Conservation (phyloP, 2,113 vertebrate genomes). For the Xiphorhynchus elegans region DNA sequence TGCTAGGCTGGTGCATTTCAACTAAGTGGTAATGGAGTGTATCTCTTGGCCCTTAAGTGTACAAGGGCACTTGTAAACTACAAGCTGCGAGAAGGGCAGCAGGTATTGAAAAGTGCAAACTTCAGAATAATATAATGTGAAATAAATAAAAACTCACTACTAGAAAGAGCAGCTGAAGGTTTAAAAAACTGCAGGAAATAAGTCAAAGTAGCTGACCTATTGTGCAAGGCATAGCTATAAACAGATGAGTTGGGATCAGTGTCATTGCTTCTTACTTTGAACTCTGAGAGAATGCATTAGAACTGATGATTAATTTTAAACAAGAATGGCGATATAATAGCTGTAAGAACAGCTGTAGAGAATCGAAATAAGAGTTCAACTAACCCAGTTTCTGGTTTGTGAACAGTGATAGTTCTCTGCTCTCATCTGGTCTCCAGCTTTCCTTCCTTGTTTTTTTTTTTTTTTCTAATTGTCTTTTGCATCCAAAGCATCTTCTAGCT, state of each 20-base stretch:
- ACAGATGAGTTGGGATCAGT: neutral
- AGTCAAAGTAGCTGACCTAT: neutral
- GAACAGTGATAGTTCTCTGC: neutral
- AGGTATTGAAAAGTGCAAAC: neutral
- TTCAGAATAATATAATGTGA: neutral
- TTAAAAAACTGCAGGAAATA: neutral
- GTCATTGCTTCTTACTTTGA: neutral
- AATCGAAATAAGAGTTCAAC: neutral
- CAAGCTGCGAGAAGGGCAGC: neutral
- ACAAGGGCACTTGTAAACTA: neutral
- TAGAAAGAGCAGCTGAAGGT: neutral
- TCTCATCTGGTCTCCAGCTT: neutral
- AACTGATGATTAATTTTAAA: neutral
- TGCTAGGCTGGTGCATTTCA: neutral
- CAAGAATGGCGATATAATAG: neutral
- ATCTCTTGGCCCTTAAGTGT: neutral
- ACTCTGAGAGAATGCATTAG: neutral
- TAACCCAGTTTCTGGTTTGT: neutral
- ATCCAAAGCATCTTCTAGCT: neutral
- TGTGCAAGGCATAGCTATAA: neutral
- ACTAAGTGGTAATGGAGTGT: neutral
- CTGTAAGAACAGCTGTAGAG: neutral
- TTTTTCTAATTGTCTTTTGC: neutral
- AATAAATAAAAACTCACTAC: neutral
- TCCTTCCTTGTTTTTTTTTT: neutral